Evolutionary conservation across 92 coral and sea anemone species (phyloP).

Genomic region (Parazoanthus darwini): DNA sequence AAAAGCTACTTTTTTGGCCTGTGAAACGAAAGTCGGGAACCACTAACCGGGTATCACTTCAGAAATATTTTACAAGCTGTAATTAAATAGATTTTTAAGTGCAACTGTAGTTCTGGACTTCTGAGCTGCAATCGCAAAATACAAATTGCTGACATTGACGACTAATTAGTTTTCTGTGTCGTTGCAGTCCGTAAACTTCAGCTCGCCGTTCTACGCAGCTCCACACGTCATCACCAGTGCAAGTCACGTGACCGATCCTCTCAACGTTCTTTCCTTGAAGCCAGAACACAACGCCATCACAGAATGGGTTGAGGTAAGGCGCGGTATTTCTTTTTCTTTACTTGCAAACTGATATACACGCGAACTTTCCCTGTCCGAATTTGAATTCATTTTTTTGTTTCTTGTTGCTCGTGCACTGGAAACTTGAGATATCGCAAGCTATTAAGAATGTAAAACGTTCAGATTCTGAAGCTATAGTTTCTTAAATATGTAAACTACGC

Average conservation of each 20-base stretch:
- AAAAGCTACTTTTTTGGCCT: too few relatives aligned
- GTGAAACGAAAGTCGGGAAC: too few relatives aligned
- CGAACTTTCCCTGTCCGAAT: background rate
- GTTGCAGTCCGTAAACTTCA: conserved; percentile 58
- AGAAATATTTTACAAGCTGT: too few relatives aligned
- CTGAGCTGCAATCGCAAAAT: too few relatives aligned
- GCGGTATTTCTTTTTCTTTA: background rate
- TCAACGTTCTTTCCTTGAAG: conserved; percentile 51
- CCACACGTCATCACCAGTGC: conserved; percentile 69
- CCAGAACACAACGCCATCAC: conserved; percentile 72
- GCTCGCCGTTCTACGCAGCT: conserved; percentile 56
- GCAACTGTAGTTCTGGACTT: too few relatives aligned
- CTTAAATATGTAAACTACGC: too few relatives aligned
- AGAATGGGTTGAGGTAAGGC: conserved; percentile 72
- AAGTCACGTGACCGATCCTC: conserved; percentile 60
- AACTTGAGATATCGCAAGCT: too few relatives aligned
- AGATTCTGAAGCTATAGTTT: too few relatives aligned
- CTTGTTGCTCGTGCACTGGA: too few relatives aligned
- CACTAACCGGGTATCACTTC: too few relatives aligned
- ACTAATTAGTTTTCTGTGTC: background rate
- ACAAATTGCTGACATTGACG: background rate
- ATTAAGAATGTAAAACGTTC: too few relatives aligned
- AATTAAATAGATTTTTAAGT: too few relatives aligned
- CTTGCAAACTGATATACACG: background rate
- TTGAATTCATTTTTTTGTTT: background rate